Evolutionary conservation across 30 jellyfish, hydroid and myxozoan genomes (phyloP), one percentile per base, ranked within the genome.

Genomic region (Chrysaora quinquecirrha): DNA sequence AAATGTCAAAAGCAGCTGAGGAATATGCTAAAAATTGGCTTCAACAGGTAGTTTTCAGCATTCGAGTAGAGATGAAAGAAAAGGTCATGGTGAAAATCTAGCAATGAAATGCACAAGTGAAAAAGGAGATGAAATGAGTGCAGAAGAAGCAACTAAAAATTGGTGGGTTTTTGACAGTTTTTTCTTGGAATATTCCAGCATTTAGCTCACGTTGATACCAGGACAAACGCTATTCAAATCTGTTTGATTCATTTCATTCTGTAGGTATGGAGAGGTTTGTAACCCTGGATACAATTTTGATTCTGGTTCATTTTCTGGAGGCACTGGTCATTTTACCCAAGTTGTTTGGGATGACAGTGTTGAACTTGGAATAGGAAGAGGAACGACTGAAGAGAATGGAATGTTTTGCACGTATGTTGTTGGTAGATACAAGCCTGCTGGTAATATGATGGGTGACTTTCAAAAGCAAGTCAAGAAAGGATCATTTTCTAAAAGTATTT

Each of bases 11-110:
- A 76, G 76, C 87, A 28, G 96, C 96, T 10, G 91, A 76, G 48
- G 81, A 76, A n/a, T 84, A 84, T 73, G 97, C 97, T 30, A 87
- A 90, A 32, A 52, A 31, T 32, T 90, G 50, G 96, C 97, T 3
- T 66, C 73, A 24, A 21, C 33, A 46, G 89, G 89, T 27, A 52
- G 32, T 0, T 80, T 90, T 21, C 52, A 49, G 30, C 97, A 90
- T 54, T 86, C 85, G 30, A 60, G 34, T 24, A 67, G 49, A 38
- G 82, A 31, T 18, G 81, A 27, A n/a, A 20, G 85, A 31, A 52
- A 52, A 52, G 46, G 73, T 32, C 83, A 48, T 21, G 88, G 87
- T 1, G 93, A 82, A 60, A 82, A 82, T 54, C 54, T 69, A 24
- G 93, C 81, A 20, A 72, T 67, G 47, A 32, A 14, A 18, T 82